Evolutionary conservation across 1,140 invertebrate genomes (phyloP), one percentile per base, ranked within the genome.

Genomic region (Polyergus mexicanus): DNA sequence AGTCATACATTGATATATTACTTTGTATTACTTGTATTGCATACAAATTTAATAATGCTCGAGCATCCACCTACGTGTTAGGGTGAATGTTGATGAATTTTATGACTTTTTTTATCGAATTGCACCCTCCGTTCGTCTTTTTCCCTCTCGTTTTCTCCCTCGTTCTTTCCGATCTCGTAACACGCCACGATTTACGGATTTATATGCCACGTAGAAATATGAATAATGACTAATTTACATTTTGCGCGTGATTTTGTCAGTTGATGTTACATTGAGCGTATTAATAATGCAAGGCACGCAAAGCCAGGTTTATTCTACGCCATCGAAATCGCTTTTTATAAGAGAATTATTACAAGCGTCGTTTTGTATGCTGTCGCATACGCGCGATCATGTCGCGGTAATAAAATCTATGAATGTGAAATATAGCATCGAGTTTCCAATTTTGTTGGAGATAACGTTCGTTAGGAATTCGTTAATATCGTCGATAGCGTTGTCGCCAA

Each of bases 191-290:
- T 74, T 76, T 86, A 58, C 44, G 68, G 65, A 88, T 89, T 89
- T 89, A 85, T 83, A 90, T 71, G 83, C 87, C 65, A 19, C 69
- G 44, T 22, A 58, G 81, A 88, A 92, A 91, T 92, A 91, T 92
- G 86, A 88, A 77, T 91, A 92, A 92, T 91, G 87, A 60, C 89
- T 89, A 85, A 91, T 92, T 92, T 91, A 88, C 92, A 92, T 92
- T 91, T 92, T 88, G 89, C 90, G 88, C 92, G 92, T 88, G 85
- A 91, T 87, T 91, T 90, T 88, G 90, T 88, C 86, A 83, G 78
- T 85, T 78, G 85, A 84, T 83, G 90, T 92, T 89, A 91, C 92
- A 88, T 85, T 35, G 66, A 76, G 84, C 91, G 86, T 92, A 92
- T 92, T 92, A 92, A 92, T 92, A 92, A 92, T 92, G 88, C 91